Evolutionary conservation across 2,113 vertebrate species (phyloP).

Genomic region (Alouatta palliata): DNA sequence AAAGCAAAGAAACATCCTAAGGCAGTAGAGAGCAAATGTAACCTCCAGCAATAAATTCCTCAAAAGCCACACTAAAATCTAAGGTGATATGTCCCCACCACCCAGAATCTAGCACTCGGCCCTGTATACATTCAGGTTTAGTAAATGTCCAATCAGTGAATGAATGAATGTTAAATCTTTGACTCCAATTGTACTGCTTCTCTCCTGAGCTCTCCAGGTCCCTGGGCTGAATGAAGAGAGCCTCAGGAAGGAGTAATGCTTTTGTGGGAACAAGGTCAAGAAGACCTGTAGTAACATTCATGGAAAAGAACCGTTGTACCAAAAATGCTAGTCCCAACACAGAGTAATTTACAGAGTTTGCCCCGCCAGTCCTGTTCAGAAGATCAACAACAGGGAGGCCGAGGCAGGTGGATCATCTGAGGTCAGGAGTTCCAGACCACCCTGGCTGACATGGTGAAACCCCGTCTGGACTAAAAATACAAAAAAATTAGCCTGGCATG

Average conservation of each 20-base stretch:
- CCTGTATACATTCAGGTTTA: not conserved
- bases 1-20: not conserved
- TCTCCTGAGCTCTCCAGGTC: not conserved
- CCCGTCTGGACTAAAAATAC: too few species aligned
- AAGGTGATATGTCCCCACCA: rapidly evolving
- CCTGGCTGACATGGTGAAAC: too few species aligned
- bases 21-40: not conserved
- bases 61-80: not conserved
- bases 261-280: not conserved
- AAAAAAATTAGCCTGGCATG: too few species aligned
- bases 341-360: not conserved
- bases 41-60: not conserved
- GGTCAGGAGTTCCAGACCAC: too few species aligned
- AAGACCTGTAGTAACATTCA: rapidly evolving
- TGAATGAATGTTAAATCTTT: rapidly evolving
- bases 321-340: not conserved
- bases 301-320: not conserved
- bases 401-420: too few species aligned
- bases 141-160: rapidly evolving
- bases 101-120: rapidly evolving
- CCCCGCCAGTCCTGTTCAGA: not conserved
- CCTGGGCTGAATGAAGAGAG: not conserved
- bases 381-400: not conserved
- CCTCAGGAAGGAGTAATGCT: not conserved
- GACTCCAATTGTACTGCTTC: not conserved